phyloP scores from a whole-genome alignment of 1,140 invertebrate species.

The Linepithema humile region DNA sequence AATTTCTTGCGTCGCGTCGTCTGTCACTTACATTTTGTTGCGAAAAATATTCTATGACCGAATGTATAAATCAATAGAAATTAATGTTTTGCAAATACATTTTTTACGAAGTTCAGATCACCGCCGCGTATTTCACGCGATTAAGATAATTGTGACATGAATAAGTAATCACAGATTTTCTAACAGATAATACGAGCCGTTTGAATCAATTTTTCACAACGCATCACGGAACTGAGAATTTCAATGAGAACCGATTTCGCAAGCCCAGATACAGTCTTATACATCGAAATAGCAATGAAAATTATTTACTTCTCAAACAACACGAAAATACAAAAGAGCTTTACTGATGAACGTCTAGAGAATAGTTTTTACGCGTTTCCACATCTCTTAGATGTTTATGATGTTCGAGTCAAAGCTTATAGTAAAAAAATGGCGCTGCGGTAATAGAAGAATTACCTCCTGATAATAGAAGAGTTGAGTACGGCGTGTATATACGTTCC shows the following conservation, averaged over 20 bases:
- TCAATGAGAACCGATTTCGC: not conserved
- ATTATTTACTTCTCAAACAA: slow-evolving; percentile 28
- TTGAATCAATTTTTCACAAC: not conserved
- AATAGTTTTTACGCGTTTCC: not conserved
- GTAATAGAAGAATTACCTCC: not conserved
- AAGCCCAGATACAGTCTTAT: not conserved
- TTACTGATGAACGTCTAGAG: slow-evolving; percentile 10
- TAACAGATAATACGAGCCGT: not conserved
- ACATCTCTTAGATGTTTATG: not conserved
- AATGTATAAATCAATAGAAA: not conserved
- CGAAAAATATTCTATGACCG: not conserved
- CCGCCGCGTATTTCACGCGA: not conserved
- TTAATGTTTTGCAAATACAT: not conserved
- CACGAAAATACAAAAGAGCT: not conserved
- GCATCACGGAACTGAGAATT: no score
- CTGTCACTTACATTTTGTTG: slow-evolving; percentile 9
- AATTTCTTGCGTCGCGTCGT: not conserved
- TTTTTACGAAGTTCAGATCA: not conserved
- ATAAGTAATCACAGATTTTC: not conserved
- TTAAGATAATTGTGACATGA: not conserved
- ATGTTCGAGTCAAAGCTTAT: not conserved
- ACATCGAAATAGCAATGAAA: not conserved
- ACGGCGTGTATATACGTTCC: not conserved
- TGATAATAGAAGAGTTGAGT: not conserved
- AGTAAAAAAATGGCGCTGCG: not conserved